Conservation (phyloP, 2,797 vertebrate genomes). For the Poliocrania exsul region DNA sequence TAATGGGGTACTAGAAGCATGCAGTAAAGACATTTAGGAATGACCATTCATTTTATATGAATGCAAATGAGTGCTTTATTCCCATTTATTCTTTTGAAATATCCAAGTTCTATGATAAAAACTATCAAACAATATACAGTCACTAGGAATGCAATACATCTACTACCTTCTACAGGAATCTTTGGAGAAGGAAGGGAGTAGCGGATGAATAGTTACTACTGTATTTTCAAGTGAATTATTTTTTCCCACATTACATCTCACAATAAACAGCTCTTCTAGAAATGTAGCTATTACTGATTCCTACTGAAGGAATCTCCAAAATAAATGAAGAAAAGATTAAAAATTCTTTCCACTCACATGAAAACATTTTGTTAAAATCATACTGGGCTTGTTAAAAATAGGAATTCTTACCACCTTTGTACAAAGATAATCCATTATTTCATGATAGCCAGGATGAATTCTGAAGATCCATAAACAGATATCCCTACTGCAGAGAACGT, state of each 20-base stretch:
- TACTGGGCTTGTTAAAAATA: not conserved
- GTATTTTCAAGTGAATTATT: not conserved
- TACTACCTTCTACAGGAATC: not conserved
- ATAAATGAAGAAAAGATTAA: not conserved
- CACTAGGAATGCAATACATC: not conserved
- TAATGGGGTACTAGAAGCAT: accelerated
- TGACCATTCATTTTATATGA: not conserved
- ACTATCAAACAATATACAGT: not conserved
- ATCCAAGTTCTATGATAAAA: not conserved
- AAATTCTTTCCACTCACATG: not conserved
- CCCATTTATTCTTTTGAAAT: not conserved
- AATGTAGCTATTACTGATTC: not conserved
- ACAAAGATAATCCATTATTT: not conserved
- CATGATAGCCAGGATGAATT: not conserved
- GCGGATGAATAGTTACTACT: not conserved
- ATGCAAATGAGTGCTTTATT: not conserved
- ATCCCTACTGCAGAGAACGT: not conserved
- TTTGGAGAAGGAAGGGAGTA: not conserved
- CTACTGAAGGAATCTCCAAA: not conserved
- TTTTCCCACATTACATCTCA: not conserved
- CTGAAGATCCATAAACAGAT: not conserved
- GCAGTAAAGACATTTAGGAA: not conserved
- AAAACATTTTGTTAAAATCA: not conserved
- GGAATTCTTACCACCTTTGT: not conserved
- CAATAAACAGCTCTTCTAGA: not conserved